Base-by-base conservation (phyloP, 1,140 invertebrate genomes). In the Homarus americanus region DNA sequence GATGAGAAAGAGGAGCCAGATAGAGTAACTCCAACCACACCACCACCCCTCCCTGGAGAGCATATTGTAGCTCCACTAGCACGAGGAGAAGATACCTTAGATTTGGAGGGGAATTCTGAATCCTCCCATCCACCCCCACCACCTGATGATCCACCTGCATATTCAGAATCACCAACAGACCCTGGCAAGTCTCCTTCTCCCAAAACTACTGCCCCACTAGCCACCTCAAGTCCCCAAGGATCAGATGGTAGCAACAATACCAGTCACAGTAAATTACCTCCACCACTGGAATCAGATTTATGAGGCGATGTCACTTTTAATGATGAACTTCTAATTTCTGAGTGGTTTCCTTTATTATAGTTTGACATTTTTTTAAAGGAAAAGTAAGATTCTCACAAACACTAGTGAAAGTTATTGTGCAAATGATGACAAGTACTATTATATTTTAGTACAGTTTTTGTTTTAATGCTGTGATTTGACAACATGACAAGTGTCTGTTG, bases 221-320 rank as follows among this genome's bases (percentile, higher is more conserved):
- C 90, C 32, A 86, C 90, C 20, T 91, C 90, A 28, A 90, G 88
- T 90, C 88, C 80, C 7, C 88, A 90, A 44, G 88, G 88, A 5
- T 90, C 88, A 44, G 44, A 32, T 38, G 66, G 34, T 44, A 49
- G 9, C 28, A 84, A 88, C 53, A 49, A 58, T 36, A 36, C 24
- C 34, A 84, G 88, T 78, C 58, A 72, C 20, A 75, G 40, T n/a
- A 32, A 72, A 80, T 17, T 72, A n/a, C 90, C 91, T 17, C 91
- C 91, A 38, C 91, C 91, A 17, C 40, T 91, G n/a, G 91, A 91
- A 75, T 91, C 91, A 41, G 91, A 87, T 58, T 76, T 91, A 76
- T 91, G 79, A 91, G 32, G n/a, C 28, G 69, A 76, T 28, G 7
- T 32, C 3, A 28, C 5, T 69, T 69, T 58, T 72, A 49, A 53